A percentile compares a stretch with the other conserved stretches of the same genome.
phyloP scores from a whole-genome alignment of 1,140 invertebrate genomes.

The honey bee (Apis mellifera) region DNA sequence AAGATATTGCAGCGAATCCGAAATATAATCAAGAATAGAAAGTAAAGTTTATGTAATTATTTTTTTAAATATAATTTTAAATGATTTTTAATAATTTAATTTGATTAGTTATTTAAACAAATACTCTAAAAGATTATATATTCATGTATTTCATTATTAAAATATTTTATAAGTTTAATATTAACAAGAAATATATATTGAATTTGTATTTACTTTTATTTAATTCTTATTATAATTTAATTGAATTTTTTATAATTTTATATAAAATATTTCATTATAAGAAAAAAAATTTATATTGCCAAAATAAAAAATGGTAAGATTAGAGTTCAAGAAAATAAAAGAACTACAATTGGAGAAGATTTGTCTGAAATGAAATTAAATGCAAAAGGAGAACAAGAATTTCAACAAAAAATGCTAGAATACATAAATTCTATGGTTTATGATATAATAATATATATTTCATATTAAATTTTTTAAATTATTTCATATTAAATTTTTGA shows the following conservation, averaged over 20 bases:
- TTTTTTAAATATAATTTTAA: no score
- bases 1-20: no score
- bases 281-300: slow-evolving; percentile 55
- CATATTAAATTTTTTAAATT: slow-evolving; percentile 4
- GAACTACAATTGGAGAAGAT: slow-evolving; percentile 57
- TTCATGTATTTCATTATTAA: no score
- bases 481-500: not conserved
- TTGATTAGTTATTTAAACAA: no score
- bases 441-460: slow-evolving; percentile 48
- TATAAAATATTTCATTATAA: slow-evolving; percentile 55
- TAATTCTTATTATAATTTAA: no score
- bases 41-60: no score
- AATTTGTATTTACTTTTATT: no score
- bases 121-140: no score
- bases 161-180: no score
- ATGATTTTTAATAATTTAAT: no score
- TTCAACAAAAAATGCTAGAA: slow-evolving; percentile 59
- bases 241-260: not conserved
- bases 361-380: slow-evolving; percentile 42
- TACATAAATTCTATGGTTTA: slow-evolving; percentile 51
- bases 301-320: slow-evolving; percentile 54
- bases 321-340: slow-evolving; percentile 34
- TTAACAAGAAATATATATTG: no score
- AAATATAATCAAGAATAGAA: no score
- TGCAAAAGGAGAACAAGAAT: slow-evolving; percentile 40